Base-by-base conservation (phyloP, 2,888 invertebrate species). In the Elegia similella region DNA sequence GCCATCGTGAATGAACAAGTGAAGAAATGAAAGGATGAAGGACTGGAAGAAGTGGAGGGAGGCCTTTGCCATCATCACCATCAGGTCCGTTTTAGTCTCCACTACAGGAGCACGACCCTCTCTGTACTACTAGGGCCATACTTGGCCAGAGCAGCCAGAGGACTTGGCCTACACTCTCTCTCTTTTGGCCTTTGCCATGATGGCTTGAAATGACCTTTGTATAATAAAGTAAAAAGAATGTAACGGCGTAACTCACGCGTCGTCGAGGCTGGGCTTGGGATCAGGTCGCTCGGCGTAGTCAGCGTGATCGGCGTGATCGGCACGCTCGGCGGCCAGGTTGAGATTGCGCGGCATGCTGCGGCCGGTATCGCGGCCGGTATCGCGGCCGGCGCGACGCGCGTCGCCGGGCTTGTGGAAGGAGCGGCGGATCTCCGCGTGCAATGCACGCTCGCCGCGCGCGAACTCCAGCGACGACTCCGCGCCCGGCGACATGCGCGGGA, bases 321-420 rank as follows among this genome's bases (percentile, higher is more conserved):
- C n/a, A n/a, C n/a, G n/a, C n/a, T n/a, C 68, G 23, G 80, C 71
- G 12, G 86, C 84, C 42, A 85, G 76, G 73, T 93, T 90, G 15
- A 93, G 92, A 68, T 93, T 93, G 30, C 93, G 86, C 43, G 93
- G 92, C 84, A 88, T 83, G 69, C 80, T 83, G 85, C 93, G 70
- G 68, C 86, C 74, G 67, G 87, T 70, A 83, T 79, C 65, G 55
- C 55, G 88, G 59, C n/a, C n/a, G n/a, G n/a, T n/a, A n/a, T n/a
- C n/a, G 85, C 93, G 70, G 68, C 86, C 74, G 67, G 87, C 65
- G 55, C 55, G 88, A n/a, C n/a, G 59, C 73, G 52, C 82, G 46
- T 86, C 75, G 75, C 64, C 75, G 80, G 66, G 84, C 75, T 64
- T 86, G 87, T 82, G 92, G 88, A 80, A 92, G 62, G 81, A 92